These are phyloP conservation scores for Bombus soroeensis DNA, from an alignment of 1,140 invertebrate species.

Conservation along the genomic window DNA sequence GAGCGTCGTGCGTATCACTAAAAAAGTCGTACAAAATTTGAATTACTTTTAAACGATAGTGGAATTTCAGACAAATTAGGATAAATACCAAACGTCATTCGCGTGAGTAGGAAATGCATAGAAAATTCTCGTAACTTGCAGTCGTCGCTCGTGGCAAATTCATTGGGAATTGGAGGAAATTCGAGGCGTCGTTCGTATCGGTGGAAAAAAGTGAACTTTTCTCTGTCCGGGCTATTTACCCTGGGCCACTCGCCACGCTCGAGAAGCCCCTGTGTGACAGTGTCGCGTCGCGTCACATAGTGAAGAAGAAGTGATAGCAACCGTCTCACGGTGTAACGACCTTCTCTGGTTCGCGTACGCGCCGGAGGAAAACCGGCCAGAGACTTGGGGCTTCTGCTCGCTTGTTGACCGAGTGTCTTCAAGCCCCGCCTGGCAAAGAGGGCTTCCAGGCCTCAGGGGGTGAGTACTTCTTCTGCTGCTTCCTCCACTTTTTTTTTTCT, in stretches of 20 bases:
- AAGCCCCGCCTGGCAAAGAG: slow-evolving; percentile 77
- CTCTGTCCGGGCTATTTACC: not conserved
- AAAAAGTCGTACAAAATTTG: too few species aligned
- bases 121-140: too few species aligned
- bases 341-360: slow-evolving; percentile 29
- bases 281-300: slow-evolving; percentile 14
- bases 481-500: not conserved
- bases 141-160: too few species aligned
- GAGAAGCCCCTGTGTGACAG: not conserved
- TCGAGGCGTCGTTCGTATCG: not conserved
- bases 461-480: slow-evolving; percentile 62
- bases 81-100: too few species aligned
- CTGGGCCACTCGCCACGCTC: not conserved
- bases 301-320: slow-evolving; percentile 54
- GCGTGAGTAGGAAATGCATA: too few species aligned
- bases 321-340: slow-evolving; percentile 42
- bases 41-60: too few species aligned
- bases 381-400: slow-evolving; percentile 53
- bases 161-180: too few species aligned
- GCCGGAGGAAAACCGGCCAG: slow-evolving; percentile 41
- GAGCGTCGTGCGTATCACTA: too few species aligned
- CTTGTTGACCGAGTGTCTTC: slow-evolving; percentile 76
- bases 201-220: not conserved
- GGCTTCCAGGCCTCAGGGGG: slow-evolving; percentile 73
- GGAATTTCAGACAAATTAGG: too few species aligned